Base-by-base conservation (phyloP, 2,888 invertebrate genomes). In the Lasioglossum oenotherae region DNA sequence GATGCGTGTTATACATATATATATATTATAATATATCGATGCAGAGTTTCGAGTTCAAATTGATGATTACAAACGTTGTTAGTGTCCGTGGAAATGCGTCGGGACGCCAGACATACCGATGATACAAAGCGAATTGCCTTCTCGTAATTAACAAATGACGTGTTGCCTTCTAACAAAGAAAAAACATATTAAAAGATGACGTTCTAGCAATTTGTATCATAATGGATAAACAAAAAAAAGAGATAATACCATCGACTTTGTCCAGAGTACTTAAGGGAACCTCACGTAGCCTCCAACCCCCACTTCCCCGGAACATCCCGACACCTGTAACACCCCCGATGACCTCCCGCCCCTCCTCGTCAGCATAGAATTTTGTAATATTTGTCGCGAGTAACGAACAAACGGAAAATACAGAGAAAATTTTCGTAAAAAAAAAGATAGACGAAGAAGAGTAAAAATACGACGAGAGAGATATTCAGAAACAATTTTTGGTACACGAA, bases 111-210 rank as follows among this genome's bases (percentile, higher is more conserved):
- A 94, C 92, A 94, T 93, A 94, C 95, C 93, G 93, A 95, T 94
- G 94, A 95, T 95, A 95, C 95, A 95, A 95, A 95, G 92, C 93
- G 91, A 93, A 95, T 94, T 95, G 95, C 95, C 95, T 95, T 95
- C 93, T 94, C 92, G 91, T 93, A 91, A 94, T 93, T 92, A 94
- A 94, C 93, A 94, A 94, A 93, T 69, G 92, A 94, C 93, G 92
- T 92, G 95, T 95, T 95, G 95, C 95, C 95, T 95, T 95, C 92
- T 94, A 93, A 93, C 90, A 92, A 93, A 92, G 92, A 89, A 91
- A 93, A 91, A 91, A 91, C 89, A 89, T 87, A 89, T 92, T 87
- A 88, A 92, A 89, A 92, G n/a, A 69, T 38, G 71, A 71, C 89
- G 89, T 92, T 93, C 87, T 90, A 92, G 89, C 88, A 89, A 90